These are phyloP conservation scores for Pyrocephalus nanus DNA, from an alignment of 2,797 vertebrate genomes.

Conservation along the genomic window DNA sequence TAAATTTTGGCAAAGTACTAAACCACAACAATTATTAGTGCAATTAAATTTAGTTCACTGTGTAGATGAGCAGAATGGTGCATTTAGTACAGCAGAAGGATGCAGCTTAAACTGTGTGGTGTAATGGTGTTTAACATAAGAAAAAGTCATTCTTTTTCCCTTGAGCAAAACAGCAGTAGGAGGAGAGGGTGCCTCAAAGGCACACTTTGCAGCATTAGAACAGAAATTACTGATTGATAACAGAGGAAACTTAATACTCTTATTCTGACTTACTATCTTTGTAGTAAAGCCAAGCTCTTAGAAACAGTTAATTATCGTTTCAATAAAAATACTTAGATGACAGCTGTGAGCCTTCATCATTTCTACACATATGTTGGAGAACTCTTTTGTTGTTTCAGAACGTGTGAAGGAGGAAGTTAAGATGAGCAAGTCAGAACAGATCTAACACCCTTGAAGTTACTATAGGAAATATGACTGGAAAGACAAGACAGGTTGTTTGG, in stretches of 20 bases:
- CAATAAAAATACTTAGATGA: slow-evolving; percentile 38
- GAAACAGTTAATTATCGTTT: slow-evolving; percentile 56
- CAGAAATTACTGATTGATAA: slow-evolving; percentile 37
- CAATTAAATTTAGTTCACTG: slow-evolving; percentile 55
- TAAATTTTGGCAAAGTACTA: slow-evolving; percentile 18
- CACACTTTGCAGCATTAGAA: not conserved
- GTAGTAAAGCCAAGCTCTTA: slow-evolving; percentile 48
- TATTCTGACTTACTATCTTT: slow-evolving; percentile 20
- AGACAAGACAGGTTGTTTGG: not conserved
- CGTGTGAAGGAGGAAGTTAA: not conserved
- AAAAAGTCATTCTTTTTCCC: not conserved
- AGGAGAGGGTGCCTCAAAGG: not conserved
- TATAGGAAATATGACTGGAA: not conserved
- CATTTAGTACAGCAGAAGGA: not conserved
- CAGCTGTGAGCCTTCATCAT: slow-evolving; percentile 43
- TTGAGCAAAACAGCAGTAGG: not conserved
- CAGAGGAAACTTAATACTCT: slow-evolving; percentile 40
- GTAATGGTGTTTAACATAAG: not conserved
- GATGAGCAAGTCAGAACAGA: slow-evolving; percentile 14
- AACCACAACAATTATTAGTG: slow-evolving; percentile 50
- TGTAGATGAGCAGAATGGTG: slow-evolving; percentile 29
- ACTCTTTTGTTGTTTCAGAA: not conserved
- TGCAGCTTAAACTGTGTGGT: not conserved
- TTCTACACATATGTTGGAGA: not conserved
- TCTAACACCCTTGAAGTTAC: not conserved